A percentile compares a stretch with the other conserved stretches of the same genome.
Conservation (phyloP, 2,888 invertebrate genomes). For the Cordylochernes scorpioides region DNA sequence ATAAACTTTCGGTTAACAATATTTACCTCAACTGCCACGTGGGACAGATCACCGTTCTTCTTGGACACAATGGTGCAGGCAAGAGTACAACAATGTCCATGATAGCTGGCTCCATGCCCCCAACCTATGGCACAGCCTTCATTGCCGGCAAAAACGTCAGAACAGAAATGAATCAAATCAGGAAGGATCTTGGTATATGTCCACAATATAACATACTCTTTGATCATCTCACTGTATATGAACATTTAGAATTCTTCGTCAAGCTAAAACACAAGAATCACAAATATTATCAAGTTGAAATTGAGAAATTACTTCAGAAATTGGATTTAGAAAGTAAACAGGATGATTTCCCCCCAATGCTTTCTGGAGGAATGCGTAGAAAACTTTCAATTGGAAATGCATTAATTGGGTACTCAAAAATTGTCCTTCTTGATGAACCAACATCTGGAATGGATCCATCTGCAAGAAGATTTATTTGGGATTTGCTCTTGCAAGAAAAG, state of each 20-base stretch:
- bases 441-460: slow-evolving; percentile 30
- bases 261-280: slow-evolving; percentile 24
- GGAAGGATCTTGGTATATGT: slow-evolving; percentile 30
- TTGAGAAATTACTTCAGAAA: slow-evolving; percentile 29
- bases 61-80: slow-evolving; percentile 65
- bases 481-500: slow-evolving; percentile 34
- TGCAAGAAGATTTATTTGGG: slow-evolving; percentile 37
- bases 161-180: slow-evolving; percentile 34
- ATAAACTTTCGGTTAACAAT: slow-evolving; percentile 34
- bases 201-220: slow-evolving; percentile 67
- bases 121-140: slow-evolving; percentile 39
- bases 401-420: slow-evolving; percentile 38
- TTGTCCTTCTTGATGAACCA: slow-evolving; percentile 29
- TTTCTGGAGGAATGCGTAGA: slow-evolving; percentile 52
- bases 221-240: slow-evolving; percentile 47
- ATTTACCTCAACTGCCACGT: slow-evolving; percentile 47
- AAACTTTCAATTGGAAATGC: slow-evolving; percentile 48
- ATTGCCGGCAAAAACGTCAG: slow-evolving; percentile 44
- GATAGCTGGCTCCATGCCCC: slow-evolving; percentile 35
- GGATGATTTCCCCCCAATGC: slow-evolving; percentile 29
- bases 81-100: slow-evolving; percentile 49
- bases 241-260: slow-evolving; percentile 56
- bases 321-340: slow-evolving; percentile 38
- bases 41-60: slow-evolving; percentile 54
- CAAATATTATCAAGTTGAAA: slow-evolving; percentile 17